Evolutionary conservation across 2,888 invertebrate genomes (phyloP).

Genomic region (Xestoiulus laeticollis): DNA sequence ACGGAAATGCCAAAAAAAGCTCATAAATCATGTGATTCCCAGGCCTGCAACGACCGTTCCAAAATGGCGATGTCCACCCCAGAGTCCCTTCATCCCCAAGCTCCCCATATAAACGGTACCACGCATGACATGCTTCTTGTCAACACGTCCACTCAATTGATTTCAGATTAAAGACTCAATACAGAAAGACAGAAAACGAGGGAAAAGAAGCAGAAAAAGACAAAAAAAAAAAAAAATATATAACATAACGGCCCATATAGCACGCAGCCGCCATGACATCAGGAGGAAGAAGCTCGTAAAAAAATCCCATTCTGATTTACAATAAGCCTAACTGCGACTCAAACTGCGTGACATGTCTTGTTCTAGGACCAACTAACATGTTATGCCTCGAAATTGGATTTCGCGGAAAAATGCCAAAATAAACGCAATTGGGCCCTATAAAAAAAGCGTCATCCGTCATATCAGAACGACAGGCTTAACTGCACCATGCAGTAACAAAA

Average conservation of each 20-base stretch:
- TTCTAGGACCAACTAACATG: slow-evolving; percentile 29
- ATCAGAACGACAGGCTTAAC: not conserved
- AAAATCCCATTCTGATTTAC: slow-evolving; percentile 6
- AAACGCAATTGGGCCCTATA: not conserved
- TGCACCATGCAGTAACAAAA: not conserved
- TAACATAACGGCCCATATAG: not conserved
- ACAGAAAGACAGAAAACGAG: not conserved
- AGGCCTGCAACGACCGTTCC: not conserved
- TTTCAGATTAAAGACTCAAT: slow-evolving; percentile 39
- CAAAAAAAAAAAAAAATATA: not conserved
- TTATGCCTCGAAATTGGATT: not conserved
- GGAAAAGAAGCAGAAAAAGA: slow-evolving; percentile 7
- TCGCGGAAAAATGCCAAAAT: slow-evolving; percentile 7
- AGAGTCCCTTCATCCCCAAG: not conserved
- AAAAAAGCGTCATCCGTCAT: slow-evolving; percentile 24
- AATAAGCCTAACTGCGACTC: not conserved
- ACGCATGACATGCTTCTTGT: slow-evolving; percentile 41
- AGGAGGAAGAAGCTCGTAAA: slow-evolving; percentile 16
- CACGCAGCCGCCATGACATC: not conserved
- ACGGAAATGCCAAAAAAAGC: slow-evolving; percentile 38
- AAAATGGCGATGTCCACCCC: slow-evolving; percentile 6
- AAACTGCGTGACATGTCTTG: slow-evolving; percentile 21
- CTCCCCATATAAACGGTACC: slow-evolving; percentile 31
- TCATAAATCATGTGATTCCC: slow-evolving; percentile 33
- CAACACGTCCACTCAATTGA: slow-evolving; percentile 43